phyloP scores from a whole-genome alignment of 2,888 invertebrate genomes.

The Tethea ocularis region DNA sequence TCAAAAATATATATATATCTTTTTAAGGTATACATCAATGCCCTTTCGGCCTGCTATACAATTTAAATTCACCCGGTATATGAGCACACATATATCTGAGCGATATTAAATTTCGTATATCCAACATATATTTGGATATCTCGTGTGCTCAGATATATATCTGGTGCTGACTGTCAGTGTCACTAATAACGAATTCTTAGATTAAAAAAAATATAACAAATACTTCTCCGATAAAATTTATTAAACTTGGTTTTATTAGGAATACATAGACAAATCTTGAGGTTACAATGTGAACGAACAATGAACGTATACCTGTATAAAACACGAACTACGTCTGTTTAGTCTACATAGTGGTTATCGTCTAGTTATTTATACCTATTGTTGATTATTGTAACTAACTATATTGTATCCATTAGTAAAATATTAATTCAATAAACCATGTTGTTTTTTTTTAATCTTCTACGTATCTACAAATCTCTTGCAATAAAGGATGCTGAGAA shows the following conservation, averaged over 20 bases:
- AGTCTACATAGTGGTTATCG: slow-evolving; percentile 55
- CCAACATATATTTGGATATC: too few species aligned
- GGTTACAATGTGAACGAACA: neutral
- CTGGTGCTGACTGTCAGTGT: too few species aligned
- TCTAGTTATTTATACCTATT: slow-evolving; percentile 76
- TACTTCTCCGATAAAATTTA: neutral
- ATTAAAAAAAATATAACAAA: too few species aligned
- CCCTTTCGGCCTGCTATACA: too few species aligned
- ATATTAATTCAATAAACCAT: slow-evolving; percentile 56
- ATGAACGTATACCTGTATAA: neutral
- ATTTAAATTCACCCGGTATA: too few species aligned
- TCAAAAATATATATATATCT: too few species aligned
- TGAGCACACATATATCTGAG: too few species aligned
- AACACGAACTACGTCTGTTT: neutral
- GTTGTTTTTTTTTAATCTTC: slow-evolving; percentile 32
- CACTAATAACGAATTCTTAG: too few species aligned
- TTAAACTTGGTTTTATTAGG: neutral
- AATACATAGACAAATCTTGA: neutral
- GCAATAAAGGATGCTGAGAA: too few species aligned
- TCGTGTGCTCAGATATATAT: too few species aligned
- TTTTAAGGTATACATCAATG: too few species aligned
- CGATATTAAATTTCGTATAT: too few species aligned
- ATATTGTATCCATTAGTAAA: slow-evolving; percentile 80
- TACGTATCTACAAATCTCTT: neutral
- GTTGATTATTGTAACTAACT: slow-evolving; percentile 79